Evolutionary conservation across 2,113 vertebrate species (phyloP).

Genomic region (Crotophaga sulcirostris): DNA sequence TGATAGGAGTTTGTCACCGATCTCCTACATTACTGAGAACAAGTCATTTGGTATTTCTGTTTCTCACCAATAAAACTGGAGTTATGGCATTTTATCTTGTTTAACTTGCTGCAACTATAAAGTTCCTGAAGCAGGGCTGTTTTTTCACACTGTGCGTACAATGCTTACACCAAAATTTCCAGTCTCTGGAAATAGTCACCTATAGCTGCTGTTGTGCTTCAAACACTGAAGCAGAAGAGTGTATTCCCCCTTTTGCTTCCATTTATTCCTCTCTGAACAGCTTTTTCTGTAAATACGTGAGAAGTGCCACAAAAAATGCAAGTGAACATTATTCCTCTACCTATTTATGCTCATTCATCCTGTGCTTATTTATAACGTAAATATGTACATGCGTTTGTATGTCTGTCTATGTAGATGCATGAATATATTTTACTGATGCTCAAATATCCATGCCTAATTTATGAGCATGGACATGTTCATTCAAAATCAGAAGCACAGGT

Average conservation of each 20-base stretch:
- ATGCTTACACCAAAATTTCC: background rate
- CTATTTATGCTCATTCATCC: background rate
- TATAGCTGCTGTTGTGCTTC: accelerated
- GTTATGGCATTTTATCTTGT: background rate
- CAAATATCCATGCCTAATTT: background rate
- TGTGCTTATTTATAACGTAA: background rate
- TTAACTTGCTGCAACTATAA: background rate
- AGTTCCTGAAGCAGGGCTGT: background rate
- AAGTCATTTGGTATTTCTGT: background rate
- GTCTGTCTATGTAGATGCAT: background rate
- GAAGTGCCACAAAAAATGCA: background rate
- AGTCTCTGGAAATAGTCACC: background rate
- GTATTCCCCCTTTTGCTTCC: background rate
- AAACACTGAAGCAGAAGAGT: background rate
- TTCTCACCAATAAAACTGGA: background rate
- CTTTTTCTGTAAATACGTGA: background rate
- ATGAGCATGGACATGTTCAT: accelerated
- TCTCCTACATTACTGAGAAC: background rate
- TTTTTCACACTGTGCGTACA: background rate
- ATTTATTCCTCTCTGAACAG: background rate
- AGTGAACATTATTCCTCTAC: background rate
- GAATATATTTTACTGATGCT: background rate
- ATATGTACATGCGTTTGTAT: background rate
- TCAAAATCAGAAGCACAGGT: background rate
- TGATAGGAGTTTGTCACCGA: background rate